Percentiles rank a stretch among this genome's conserved stretches.
Evolutionary conservation across 2,113 vertebrate genomes (phyloP).

Genomic region (Chroicocephalus ridibundus): DNA sequence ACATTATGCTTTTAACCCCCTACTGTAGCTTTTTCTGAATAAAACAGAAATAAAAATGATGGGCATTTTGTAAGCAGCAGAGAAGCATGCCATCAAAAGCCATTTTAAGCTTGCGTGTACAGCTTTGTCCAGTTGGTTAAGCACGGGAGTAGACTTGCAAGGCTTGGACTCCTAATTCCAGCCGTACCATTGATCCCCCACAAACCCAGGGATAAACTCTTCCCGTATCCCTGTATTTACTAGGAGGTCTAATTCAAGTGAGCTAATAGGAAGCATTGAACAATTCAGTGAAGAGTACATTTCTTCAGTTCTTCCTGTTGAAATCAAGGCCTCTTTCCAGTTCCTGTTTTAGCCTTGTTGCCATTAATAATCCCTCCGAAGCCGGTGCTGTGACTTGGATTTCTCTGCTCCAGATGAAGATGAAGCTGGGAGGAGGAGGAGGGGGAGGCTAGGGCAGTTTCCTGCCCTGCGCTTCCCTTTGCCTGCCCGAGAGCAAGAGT

Average conservation of each 20-base stretch:
- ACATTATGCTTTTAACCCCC: not conserved
- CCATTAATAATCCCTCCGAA: conserved; percentile 2
- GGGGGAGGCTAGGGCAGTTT: not conserved
- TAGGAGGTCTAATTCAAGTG: not conserved
- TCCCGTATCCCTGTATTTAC: not conserved
- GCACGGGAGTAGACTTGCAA: not conserved
- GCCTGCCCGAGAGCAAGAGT: not conserved
- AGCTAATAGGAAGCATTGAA: conserved; percentile 20
- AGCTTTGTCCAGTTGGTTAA: not conserved
- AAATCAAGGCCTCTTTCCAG: conserved; percentile 29
- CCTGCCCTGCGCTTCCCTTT: not conserved
- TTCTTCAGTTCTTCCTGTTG: conserved; percentile 41
- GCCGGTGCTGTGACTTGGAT: rapidly evolving
- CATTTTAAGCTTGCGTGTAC: not conserved
- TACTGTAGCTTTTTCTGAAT: not conserved
- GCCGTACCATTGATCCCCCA: not conserved
- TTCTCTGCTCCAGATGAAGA: not conserved
- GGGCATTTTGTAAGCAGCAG: not conserved
- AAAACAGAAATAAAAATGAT: not conserved
- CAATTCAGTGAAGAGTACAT: conserved; percentile 23
- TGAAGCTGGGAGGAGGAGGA: not conserved
- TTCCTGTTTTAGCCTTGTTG: conserved; percentile 33
- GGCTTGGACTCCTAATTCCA: not conserved
- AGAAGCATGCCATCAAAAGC: not conserved
- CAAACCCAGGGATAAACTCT: not conserved